Conservation (phyloP, 2,888 invertebrate genomes). For the Epinotia brunnichana region DNA sequence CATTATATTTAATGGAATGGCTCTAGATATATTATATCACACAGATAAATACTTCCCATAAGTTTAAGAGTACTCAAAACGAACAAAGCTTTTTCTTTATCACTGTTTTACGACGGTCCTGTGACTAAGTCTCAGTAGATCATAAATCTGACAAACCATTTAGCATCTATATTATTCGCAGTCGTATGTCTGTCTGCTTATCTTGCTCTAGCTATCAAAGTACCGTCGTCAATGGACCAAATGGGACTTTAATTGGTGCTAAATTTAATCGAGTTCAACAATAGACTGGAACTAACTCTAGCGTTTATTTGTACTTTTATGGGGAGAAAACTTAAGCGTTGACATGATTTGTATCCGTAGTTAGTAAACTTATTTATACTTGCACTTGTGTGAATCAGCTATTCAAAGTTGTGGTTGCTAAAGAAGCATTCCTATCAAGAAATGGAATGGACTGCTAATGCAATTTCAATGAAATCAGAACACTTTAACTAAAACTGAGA, state of each 20-base stretch:
- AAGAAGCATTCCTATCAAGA: too few species aligned
- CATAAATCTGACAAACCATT: conserved; percentile 42
- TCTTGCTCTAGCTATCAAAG: conserved; percentile 29
- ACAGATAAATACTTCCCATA: conserved; percentile 21
- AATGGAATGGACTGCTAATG: too few species aligned
- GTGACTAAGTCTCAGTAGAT: conserved; percentile 31
- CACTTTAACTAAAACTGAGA: too few species aligned
- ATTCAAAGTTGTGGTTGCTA: not conserved
- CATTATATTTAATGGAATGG: not conserved
- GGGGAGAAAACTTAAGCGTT: conserved; percentile 3
- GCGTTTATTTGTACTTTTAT: conserved; percentile 11
- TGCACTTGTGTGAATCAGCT: not conserved
- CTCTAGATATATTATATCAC: not conserved
- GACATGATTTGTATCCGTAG: not conserved
- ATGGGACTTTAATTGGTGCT: conserved; percentile 43
- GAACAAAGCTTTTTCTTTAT: conserved; percentile 42
- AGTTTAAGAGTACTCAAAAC: conserved; percentile 24
- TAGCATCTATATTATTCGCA: conserved; percentile 40
- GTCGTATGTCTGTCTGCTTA: conserved; percentile 38
- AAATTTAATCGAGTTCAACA: conserved; percentile 34
- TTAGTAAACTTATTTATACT: not conserved
- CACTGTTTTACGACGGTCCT: conserved; percentile 20
- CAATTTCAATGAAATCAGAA: too few species aligned
- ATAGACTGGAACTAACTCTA: conserved; percentile 18
- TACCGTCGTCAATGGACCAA: conserved; percentile 26